These are phyloP conservation scores for Tylochromis polylepis DNA, from an alignment of 2,113 vertebrate genomes.

Conservation along the genomic window DNA sequence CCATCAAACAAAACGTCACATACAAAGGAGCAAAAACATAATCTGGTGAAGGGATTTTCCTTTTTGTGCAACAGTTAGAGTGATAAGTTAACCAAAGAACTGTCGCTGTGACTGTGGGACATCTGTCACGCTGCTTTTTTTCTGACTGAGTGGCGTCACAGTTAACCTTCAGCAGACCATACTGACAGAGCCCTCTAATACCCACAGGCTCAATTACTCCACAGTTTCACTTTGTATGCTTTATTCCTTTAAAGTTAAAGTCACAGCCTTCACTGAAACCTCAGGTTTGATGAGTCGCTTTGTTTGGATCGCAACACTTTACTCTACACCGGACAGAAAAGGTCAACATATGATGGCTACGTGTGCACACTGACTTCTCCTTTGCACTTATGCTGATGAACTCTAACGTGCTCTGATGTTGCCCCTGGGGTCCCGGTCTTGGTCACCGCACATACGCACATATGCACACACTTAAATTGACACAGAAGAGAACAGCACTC, in stretches of 20 bases:
- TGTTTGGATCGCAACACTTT: not conserved
- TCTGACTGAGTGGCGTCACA: not conserved
- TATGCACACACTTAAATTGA: conserved; percentile 21
- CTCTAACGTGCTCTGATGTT: conserved; percentile 16
- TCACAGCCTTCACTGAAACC: not conserved
- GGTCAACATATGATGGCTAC: not conserved
- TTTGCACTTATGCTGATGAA: not conserved
- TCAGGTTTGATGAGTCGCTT: not conserved
- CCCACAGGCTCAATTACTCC: not conserved
- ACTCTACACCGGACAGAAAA: not conserved
- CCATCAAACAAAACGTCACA: not conserved
- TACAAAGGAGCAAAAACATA: not conserved
- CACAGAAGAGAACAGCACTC: conserved; percentile 1
- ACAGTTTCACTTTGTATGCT: not conserved
- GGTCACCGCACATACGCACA: conserved; percentile 8
- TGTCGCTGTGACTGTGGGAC: not conserved
- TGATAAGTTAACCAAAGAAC: not conserved
- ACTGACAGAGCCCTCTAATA: not conserved
- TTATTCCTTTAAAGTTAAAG: not conserved
- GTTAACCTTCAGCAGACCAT: not conserved
- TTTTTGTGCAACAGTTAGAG: not conserved
- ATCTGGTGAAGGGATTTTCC: not conserved
- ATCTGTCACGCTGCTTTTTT: not conserved
- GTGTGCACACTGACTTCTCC: not conserved
- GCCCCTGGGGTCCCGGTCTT: conserved; percentile 8